phyloP scores from a whole-genome alignment of 2,888 invertebrate genomes.

The Apantesis nais region DNA sequence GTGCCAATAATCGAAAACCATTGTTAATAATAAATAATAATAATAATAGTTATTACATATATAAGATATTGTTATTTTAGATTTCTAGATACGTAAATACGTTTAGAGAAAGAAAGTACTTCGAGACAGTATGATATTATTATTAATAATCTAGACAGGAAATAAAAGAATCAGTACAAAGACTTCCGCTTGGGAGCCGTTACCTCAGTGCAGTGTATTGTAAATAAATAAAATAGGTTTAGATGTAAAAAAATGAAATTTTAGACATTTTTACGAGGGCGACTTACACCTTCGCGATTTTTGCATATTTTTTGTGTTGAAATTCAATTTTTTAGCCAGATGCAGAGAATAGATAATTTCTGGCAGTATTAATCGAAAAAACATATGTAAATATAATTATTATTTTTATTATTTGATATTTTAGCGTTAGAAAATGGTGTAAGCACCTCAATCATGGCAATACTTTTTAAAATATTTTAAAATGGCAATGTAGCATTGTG shows the following conservation, averaged over 20 bases:
- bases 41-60: slow-evolving; percentile 78
- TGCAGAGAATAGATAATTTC: slow-evolving; percentile 20
- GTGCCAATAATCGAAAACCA: slow-evolving; percentile 78
- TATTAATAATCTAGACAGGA: slow-evolving; percentile 59
- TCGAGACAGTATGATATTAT: slow-evolving; percentile 62
- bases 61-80: slow-evolving; percentile 68
- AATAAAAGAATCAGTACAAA: slow-evolving; percentile 56
- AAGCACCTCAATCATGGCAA: slow-evolving; percentile 63
- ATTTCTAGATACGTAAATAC: slow-evolving; percentile 63
- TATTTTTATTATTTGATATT: slow-evolving; percentile 44
- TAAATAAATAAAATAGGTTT: slow-evolving; percentile 67
- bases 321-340: slow-evolving; percentile 39
- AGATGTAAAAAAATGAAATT: slow-evolving; percentile 58
- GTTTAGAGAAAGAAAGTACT: slow-evolving; percentile 55
- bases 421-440: slow-evolving; percentile 47
- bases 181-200: slow-evolving; percentile 37
- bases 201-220: slow-evolving; percentile 84
- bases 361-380: slow-evolving; percentile 42
- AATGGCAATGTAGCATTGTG: slow-evolving; percentile 71
- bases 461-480: slow-evolving; percentile 60
- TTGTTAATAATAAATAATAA: slow-evolving; percentile 65
- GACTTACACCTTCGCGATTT: slow-evolving; percentile 63
- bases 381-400: slow-evolving; percentile 44
- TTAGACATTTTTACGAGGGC: slow-evolving; percentile 68
- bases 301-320: slow-evolving; percentile 45